phyloP scores from a whole-genome alignment of 2,113 vertebrate genomes.

The Setophaga petechia region DNA sequence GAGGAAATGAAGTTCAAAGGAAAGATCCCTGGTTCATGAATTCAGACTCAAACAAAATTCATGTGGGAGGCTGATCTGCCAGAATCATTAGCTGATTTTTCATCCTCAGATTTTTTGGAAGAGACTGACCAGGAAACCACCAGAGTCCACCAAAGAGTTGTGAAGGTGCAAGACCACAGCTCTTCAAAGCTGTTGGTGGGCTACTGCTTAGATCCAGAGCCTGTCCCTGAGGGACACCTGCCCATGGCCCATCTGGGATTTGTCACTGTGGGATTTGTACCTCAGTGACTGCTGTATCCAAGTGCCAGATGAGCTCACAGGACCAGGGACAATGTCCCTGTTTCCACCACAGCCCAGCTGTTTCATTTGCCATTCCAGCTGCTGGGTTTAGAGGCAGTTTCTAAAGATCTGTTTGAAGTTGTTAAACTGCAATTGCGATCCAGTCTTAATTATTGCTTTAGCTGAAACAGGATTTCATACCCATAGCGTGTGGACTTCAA shows the following conservation, averaged over 20 bases:
- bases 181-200: not conserved
- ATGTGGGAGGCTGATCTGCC: not conserved
- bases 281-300: not conserved
- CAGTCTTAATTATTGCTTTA: not conserved
- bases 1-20: not conserved
- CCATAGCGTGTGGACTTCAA: not conserved
- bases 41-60: not conserved
- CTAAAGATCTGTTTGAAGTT: not conserved
- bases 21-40: not conserved
- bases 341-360: not conserved
- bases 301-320: not conserved
- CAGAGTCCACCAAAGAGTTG: not conserved
- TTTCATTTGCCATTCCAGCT: not conserved
- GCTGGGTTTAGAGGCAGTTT: not conserved
- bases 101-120: not conserved
- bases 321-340: not conserved
- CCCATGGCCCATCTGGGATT: not conserved
- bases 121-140: not conserved
- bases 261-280: not conserved
- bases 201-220: not conserved
- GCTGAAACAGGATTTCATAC: not conserved
- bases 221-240: not conserved
- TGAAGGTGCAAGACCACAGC: not conserved
- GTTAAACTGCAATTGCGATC: not conserved
- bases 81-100: not conserved